Base-by-base conservation (phyloP, 2,888 invertebrate genomes). In the Campoplex capitator region DNA sequence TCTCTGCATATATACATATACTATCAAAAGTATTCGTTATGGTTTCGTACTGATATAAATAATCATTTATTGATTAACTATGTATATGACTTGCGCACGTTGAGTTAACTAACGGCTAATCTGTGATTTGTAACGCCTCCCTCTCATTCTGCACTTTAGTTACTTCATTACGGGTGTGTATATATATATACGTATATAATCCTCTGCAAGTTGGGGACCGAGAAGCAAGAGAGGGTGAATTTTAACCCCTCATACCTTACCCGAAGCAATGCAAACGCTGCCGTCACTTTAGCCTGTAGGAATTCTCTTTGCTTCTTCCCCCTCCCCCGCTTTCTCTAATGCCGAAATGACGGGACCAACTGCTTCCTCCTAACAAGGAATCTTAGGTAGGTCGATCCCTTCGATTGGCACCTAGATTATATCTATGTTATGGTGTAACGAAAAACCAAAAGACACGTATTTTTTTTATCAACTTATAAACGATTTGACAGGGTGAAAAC, bases 21-120 rank as follows among this genome's bases (percentile, higher is more conserved):
- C 28, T 13, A n/a, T 13, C 51, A 13, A 32, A 51, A 0, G 11
- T n/a, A 70, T 38, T 4, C 3, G 35, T 80, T 71, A 32, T 56
- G 54, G 23, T 74, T 65, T 78, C 78, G 28, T 28, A 56, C 88
- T 89, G 92, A 92, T 92, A 93, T 92, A 93, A 93, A 93, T 94
- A 94, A 94, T 94, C 92, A 92, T 92, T 94, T 94, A 94, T 94
- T 94, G 94, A 94, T 94, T 94, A 94, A 94, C 94, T 93, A 94
- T 23, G 23, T 23, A 23, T 94, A 93, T 93, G 94, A 94, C 93
- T 82, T 93, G 93, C 93, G 93, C 94, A 94, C 93, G 94, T 93
- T 93, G 94, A 94, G 94, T 94, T 94, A 94, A 94, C 94, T 93
- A 93, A 38, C 1, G 93, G 94, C 94, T 94, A 94, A 94, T 94